Evolutionary conservation across 2,888 invertebrate genomes (phyloP).

Genomic region (Lepidocyrtinus sp.): DNA sequence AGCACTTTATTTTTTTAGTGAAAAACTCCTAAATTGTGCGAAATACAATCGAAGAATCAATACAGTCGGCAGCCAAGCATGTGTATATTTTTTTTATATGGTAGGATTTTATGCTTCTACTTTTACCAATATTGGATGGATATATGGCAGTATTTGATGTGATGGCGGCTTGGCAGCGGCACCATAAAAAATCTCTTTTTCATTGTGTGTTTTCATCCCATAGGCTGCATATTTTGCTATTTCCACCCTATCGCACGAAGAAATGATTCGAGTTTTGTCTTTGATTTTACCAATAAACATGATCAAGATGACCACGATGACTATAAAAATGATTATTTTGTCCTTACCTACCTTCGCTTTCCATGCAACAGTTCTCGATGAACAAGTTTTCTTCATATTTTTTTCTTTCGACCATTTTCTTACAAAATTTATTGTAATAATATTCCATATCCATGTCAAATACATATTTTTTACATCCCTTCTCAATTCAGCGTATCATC

Average conservation of each 20-base stretch:
- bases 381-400: slow-evolving; percentile 10
- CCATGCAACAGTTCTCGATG: neutral
- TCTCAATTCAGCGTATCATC: slow-evolving; percentile 13
- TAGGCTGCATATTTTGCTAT: slow-evolving; percentile 1
- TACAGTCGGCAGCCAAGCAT: no score
- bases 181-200: neutral
- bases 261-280: slow-evolving; percentile 35
- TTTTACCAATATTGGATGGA: slow-evolving; percentile 36
- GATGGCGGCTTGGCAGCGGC: slow-evolving; percentile 19
- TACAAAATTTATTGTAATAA: slow-evolving; percentile 13
- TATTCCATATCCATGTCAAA: slow-evolving; percentile 13
- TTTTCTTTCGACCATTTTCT: slow-evolving; percentile 3
- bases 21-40: neutral
- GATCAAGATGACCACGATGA: slow-evolving; percentile 32
- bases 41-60: slow-evolving; percentile 46
- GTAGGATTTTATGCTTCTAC: neutral
- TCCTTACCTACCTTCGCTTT: neutral
- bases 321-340: neutral
- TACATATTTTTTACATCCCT: neutral
- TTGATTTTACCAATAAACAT: slow-evolving; percentile 46
- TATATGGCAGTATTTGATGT: slow-evolving; percentile 1
- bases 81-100: no score
- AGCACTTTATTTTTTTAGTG: neutral
- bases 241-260: neutral
- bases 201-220: neutral